Conservation (phyloP, 2,888 invertebrate genomes). For the Aspidiotus rigidus region DNA sequence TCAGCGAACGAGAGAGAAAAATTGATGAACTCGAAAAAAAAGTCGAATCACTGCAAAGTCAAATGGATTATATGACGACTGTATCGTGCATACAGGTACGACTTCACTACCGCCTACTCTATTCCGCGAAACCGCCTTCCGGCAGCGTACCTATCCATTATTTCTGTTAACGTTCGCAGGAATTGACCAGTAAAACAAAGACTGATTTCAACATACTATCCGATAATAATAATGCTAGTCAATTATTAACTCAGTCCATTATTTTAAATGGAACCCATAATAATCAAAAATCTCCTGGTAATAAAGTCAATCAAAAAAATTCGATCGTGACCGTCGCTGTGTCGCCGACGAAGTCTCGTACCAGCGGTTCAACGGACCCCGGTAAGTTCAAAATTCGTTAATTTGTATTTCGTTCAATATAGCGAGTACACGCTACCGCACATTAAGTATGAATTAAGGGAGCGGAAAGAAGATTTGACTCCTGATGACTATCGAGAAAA, state of each 20-base stretch:
- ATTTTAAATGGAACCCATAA: background rate
- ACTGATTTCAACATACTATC: conserved; percentile 2
- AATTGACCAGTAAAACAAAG: conserved; percentile 14
- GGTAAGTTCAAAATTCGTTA: background rate
- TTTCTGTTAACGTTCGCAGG: conserved; percentile 5
- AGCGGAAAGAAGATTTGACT: too few species aligned
- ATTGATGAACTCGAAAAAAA: conserved; percentile 44
- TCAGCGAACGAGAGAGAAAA: conserved; percentile 43
- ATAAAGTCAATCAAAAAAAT: background rate
- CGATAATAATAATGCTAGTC: background rate
- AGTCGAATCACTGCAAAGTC: conserved; percentile 44
- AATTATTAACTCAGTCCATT: background rate
- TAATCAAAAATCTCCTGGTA: background rate
- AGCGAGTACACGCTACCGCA: too few species aligned
- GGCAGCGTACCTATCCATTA: background rate
- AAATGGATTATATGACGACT: conserved; percentile 37
- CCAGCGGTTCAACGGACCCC: background rate
- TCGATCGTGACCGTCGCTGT: background rate
- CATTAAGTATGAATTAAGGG: too few species aligned
- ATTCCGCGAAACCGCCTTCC: background rate
- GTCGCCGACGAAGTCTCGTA: background rate
- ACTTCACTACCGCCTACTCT: background rate
- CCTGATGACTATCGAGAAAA: too few species aligned
- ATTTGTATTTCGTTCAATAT: too few species aligned
- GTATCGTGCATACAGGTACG: conserved; percentile 22